Evolutionary conservation across 2,113 vertebrate species (phyloP).

Genomic region (Epinephelus moara): DNA sequence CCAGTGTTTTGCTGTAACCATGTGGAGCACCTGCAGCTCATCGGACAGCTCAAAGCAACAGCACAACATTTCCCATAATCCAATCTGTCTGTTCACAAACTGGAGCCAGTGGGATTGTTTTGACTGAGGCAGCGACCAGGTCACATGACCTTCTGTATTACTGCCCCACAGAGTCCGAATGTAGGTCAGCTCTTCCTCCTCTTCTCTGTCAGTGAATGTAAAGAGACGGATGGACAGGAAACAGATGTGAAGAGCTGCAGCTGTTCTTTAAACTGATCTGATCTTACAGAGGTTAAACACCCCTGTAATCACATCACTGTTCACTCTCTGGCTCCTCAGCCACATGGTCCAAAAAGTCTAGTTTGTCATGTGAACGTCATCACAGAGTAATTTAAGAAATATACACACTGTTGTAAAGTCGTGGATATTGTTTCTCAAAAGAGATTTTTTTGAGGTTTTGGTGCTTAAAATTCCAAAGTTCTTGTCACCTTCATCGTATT

Average conservation of each 20-base stretch:
- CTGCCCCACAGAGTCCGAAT: constrained; percentile 14
- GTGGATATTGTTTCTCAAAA: not conserved
- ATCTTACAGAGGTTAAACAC: not conserved
- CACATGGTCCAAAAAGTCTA: not conserved
- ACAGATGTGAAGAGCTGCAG: constrained; percentile 26
- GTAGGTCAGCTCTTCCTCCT: constrained; percentile 49
- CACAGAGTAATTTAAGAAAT: not conserved
- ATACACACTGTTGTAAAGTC: not conserved
- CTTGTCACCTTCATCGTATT: not conserved
- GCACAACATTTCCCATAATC: constrained; percentile 7
- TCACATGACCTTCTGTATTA: constrained; percentile 41
- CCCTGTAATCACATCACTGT: not conserved
- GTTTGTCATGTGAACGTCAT: not conserved
- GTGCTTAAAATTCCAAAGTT: too few relatives aligned
- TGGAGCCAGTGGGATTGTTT: constrained; percentile 22
- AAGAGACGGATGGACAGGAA: constrained; percentile 12
- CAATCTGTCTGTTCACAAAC: not conserved
- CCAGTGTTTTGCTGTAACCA: not conserved
- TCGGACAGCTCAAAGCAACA: not conserved
- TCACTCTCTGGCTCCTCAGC: not conserved
- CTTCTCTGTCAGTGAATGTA: constrained; percentile 33
- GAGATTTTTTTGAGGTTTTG: too few relatives aligned
- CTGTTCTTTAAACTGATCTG: not conserved
- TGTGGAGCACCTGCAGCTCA: not conserved
- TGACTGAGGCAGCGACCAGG: not conserved